Evolutionary conservation across 1,140 invertebrate species (phyloP).

Genomic region (Parapsyche elsis): DNA sequence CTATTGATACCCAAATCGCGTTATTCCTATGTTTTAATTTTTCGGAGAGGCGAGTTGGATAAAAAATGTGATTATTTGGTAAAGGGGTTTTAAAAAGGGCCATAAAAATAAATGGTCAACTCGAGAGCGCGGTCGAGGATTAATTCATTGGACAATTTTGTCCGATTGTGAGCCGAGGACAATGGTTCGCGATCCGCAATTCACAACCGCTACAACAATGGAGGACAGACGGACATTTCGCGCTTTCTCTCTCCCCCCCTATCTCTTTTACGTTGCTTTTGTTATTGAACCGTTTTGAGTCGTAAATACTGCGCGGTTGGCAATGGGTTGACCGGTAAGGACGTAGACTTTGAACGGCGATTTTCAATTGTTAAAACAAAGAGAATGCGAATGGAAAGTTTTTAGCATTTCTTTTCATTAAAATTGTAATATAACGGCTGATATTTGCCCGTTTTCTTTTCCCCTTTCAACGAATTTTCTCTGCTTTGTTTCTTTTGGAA

Average conservation of each 20-base stretch:
- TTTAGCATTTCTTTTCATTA: too few species aligned
- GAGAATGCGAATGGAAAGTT: too few species aligned
- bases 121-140: slow-evolving; percentile 11
- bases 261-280: not conserved
- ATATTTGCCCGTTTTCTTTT: not conserved
- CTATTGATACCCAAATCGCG: not conserved
- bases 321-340: too few species aligned
- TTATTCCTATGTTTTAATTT: not conserved
- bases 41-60: not conserved
- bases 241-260: not conserved
- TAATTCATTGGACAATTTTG: slow-evolving; percentile 26
- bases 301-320: too few species aligned
- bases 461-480: not conserved
- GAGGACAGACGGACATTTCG: slow-evolving; percentile 21
- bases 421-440: too few species aligned
- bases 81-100: not conserved
- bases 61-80: too few species aligned
- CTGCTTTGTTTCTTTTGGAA: not conserved
- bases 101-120: slow-evolving; percentile 9
- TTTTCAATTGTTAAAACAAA: too few species aligned
- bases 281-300: too few species aligned
- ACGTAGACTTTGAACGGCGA: too few species aligned
- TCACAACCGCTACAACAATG: slow-evolving; percentile 23
- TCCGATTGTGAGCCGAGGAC: not conserved
- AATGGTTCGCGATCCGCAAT: slow-evolving; percentile 26